A percentile compares a stretch with the other conserved stretches of the same genome.
Conservation (phyloP, 2,888 invertebrate genomes). For the Odontomyia ornata region DNA sequence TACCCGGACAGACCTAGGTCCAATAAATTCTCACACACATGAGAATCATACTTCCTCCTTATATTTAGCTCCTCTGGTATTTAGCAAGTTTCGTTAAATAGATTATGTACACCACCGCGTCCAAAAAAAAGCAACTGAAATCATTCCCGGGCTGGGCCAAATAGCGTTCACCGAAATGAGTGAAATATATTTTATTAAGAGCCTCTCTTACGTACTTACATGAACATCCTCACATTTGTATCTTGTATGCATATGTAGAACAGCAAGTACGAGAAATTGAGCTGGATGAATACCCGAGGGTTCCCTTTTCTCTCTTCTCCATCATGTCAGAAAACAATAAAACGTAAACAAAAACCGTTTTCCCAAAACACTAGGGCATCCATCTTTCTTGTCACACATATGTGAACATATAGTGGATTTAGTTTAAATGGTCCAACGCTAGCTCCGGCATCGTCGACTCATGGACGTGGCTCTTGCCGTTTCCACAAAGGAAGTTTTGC, state of each 20-base stretch:
- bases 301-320: no score
- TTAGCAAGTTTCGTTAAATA: background rate
- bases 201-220: background rate
- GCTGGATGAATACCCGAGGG: background rate
- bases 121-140: background rate
- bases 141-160: background rate
- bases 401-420: background rate
- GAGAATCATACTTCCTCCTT: no score
- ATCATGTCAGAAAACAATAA: background rate
- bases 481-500: slow-evolving; percentile 30
- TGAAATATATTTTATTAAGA: background rate
- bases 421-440: slow-evolving; percentile 13
- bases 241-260: background rate
- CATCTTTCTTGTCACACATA: slow-evolving; percentile 18
- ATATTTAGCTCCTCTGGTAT: background rate
- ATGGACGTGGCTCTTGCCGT: slow-evolving; percentile 47
- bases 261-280: background rate
- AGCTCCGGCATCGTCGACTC: slow-evolving; percentile 43
- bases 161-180: background rate
- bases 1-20: no score
- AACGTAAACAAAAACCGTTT: slow-evolving; percentile 11
- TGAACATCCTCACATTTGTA: background rate
- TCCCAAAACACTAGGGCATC: slow-evolving; percentile 14
- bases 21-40: no score
- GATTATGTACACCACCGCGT: background rate